phyloP scores from a whole-genome alignment of 2,797 vertebrate genomes.

The Pseudomugil tenellus region DNA sequence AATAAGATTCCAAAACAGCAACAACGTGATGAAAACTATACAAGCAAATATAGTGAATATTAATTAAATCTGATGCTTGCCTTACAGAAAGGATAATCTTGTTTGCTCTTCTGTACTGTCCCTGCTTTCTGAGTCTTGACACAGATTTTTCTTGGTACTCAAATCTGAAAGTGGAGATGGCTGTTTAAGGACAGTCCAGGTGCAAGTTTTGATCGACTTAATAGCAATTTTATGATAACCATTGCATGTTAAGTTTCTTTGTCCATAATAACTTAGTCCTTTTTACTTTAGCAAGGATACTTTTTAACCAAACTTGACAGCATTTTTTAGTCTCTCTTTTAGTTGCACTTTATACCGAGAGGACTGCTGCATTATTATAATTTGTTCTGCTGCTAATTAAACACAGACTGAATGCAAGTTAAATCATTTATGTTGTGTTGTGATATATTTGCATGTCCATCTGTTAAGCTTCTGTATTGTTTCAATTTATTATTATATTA shows the following conservation, averaged over 20 bases:
- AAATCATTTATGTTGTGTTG: slow-evolving; percentile 31
- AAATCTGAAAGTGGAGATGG: neutral
- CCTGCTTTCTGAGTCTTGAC: neutral
- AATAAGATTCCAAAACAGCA: neutral
- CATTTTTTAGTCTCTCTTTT: neutral
- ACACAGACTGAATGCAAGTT: slow-evolving; percentile 17
- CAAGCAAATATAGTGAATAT: slow-evolving; percentile 2
- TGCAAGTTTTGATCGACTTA: neutral
- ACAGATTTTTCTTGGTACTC: neutral
- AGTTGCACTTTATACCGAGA: slow-evolving; percentile 6
- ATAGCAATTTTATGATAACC: neutral
- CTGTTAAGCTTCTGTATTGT: neutral
- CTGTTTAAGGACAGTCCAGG: neutral
- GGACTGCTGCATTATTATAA: slow-evolving; percentile 22
- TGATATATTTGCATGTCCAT: slow-evolving; percentile 21
- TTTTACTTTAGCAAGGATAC: neutral
- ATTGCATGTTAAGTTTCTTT: neutral
- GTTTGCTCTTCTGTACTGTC: neutral
- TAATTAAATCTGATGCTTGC: neutral
- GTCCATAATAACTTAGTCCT: neutral
- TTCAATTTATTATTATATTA: slow-evolving; percentile 8
- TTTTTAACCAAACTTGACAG: neutral
- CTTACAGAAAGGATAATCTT: neutral
- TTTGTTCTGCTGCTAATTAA: slow-evolving; percentile 41
- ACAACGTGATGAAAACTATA: neutral